Evolutionary conservation across 2,797 vertebrate genomes (phyloP), one percentile per base, ranked within the genome.

Genomic region (Phrynocephalus guinanensis): DNA sequence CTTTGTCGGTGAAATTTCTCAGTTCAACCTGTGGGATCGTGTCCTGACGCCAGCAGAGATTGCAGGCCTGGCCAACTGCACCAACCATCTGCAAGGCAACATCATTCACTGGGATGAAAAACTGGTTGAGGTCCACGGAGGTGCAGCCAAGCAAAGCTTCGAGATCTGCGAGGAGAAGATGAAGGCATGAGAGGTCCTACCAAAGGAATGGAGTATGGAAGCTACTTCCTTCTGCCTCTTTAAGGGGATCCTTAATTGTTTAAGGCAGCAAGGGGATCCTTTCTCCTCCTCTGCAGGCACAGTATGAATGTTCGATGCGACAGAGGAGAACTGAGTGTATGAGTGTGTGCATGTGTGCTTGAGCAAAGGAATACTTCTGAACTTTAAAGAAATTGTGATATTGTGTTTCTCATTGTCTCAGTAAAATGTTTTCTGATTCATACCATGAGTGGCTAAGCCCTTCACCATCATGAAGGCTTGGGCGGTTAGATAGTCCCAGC

Each of bases 1-100:
- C 71, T 97, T 99, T 18, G 98, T 99, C 0, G 99, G 99, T 22
- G 98, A 99, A 95, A 96, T 99, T 72, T 97, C 99, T 0, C 97
- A 99, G 95, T 99, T 99, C 92, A 97, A 98, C 67, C 95, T 99
- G 93, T 99, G 99, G 99, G 98, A 99, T 94, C 98, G 98, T 6
- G 96, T 97, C 91, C 94, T 99, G 96, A 97, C 97, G 0, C 97
- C 98, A 0, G 95, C 91, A 0, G 98, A 99, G 94, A 97, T 99
- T 86, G 93, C 97, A 28, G 96, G 97, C 73, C 94, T 99, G 91
- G 98, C 99, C 50, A 98, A 98, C 93, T 99, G 99, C 94, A 97
- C 97, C n/a, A 96, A 89, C 30, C 95, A 96, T 0, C 96, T 97
- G 30, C 96, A 97, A 82, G 99, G 99, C 79, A 99, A 98, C 50